Base-by-base conservation (phyloP, 2,113 vertebrate genomes). In the Helogale parvula region DNA sequence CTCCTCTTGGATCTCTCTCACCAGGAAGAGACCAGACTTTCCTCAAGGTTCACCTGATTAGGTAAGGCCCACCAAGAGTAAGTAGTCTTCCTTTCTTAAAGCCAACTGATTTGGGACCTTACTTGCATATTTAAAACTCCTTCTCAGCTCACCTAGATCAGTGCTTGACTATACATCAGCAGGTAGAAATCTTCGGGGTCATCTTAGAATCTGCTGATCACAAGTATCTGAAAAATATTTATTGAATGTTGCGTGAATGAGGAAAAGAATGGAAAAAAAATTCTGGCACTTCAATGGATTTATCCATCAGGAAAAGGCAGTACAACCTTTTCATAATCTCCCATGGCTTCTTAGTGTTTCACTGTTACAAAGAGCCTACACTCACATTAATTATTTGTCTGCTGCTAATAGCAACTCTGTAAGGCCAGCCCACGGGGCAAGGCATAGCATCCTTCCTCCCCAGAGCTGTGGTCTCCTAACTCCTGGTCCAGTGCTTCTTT, bases 101-200 rank as follows among this genome's bases (percentile, higher is more conserved):
- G 23, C 10, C 41, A 66, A n/a, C 19, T 71, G 31, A 66, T 38
- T 38, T 29, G 17, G 33, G 21, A n/a, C 38, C 50, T 69, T 35
- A n/a, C 35, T 14, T 21, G 33, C 16, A 21, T 47, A 41, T 83
- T 23, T 29, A 66, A 54, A 47, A 29, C 38, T 6, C 38, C n/a
- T 79, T 74, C 4, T 19, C 29, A 19, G 11, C 2, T 33, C 29
- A 29, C 52, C 45, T 17, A 17, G 25, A 45, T 23, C 15, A 3
- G 1, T 14, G 5, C 38, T 35, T n/a, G 54, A 47, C 9, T 41
- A 0, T 7, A 33, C 7, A 4, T 1, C 5, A 79, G 16, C 7
- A 54, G 23, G n/a, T 15, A 69, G 57, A 68, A 63, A 38, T 57
- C 10, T n/a, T 29, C 1, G 1, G 38, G 4, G 15, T 54, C 52